Evolutionary conservation across 2,888 invertebrate species (phyloP), one percentile per base, ranked within the genome.

Genomic region (Spicauda simplicius): DNA sequence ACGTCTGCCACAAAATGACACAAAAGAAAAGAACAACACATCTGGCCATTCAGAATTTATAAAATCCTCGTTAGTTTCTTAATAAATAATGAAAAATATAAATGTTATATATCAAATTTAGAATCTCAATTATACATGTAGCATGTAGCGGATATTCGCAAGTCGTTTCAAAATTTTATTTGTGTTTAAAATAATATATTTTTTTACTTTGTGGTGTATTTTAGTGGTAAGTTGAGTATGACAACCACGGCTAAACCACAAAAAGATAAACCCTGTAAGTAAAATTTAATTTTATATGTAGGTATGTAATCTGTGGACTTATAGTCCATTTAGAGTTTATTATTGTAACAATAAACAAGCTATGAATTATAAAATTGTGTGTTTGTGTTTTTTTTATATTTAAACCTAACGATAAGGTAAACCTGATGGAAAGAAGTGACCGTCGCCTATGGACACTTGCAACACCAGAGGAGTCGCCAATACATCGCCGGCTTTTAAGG

Each of bases 251-350:
- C 82, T 52, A 91, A 88, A 79, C 70, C 80, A 59, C 81, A 79
- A 73, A 91, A 88, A 78, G 91, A 90, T 62, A 91, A 88, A 75
- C 75, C 82, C 70, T 73, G 91, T 91, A 79, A 86, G 90, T 85
- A 70, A 5, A 3, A 3, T 12, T 0, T 33, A 6, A 33, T 33
- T 6, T 37, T 37, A 33, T 37, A 12, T 37, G 37, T 37, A n/a
- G n/a, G n/a, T n/a, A 37, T 33, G 8, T 8, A 33, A 33, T 33
- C 33, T 33, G 25, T 25, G 25, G n/a, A n/a, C n/a, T n/a, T n/a
- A n/a, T n/a, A n/a, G n/a, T n/a, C n/a, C n/a, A n/a, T n/a, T n/a
- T n/a, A n/a, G n/a, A n/a, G n/a, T n/a, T 25, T 25, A 4, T 25
- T 25, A 25, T 25, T 4, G 25, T 5, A 25, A 25, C 5, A 25